These are phyloP conservation scores for Achroia grisella DNA, from an alignment of 1,140 invertebrate genomes.

Conservation along the genomic window DNA sequence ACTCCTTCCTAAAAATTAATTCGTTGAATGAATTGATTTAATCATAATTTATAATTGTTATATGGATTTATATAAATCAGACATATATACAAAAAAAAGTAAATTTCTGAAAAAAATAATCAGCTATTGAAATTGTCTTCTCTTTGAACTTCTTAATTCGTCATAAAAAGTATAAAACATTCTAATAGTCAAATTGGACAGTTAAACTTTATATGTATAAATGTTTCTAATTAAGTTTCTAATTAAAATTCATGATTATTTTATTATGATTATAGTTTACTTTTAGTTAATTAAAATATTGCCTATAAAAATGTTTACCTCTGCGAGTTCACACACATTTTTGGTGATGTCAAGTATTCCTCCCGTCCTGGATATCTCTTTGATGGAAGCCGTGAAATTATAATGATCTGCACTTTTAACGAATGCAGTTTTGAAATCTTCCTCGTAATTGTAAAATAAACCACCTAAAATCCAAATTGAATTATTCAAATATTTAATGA, in stretches of 20 bases:
- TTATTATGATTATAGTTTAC: too few species aligned
- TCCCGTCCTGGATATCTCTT: conserved; percentile 38
- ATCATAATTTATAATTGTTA: neutral
- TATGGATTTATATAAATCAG: too few species aligned
- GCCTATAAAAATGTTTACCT: conserved; percentile 22
- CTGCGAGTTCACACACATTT: conserved; percentile 45
- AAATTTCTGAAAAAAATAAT: too few species aligned
- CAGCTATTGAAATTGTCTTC: too few species aligned
- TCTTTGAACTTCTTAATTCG: too few species aligned
- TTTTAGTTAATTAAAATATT: too few species aligned
- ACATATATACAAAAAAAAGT: neutral
- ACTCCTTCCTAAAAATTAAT: conserved; percentile 42
- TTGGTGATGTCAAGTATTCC: conserved; percentile 41
- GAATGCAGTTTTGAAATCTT: conserved; percentile 36
- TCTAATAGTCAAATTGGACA: too few species aligned
- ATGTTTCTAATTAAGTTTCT: too few species aligned
- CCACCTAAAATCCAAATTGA: conserved; percentile 37
- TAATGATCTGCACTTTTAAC: conserved; percentile 34
- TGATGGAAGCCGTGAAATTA: conserved; percentile 38
- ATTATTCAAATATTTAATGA: too few species aligned
- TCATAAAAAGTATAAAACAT: too few species aligned
- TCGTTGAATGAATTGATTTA: neutral
- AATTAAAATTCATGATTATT: too few species aligned
- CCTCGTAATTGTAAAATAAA: conserved; percentile 47
- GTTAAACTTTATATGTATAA: too few species aligned